Percentiles rank a stretch among this genome's conserved stretches.
Conservation (phyloP, 2,113 vertebrate genomes). For the Ardeotis arabs region DNA sequence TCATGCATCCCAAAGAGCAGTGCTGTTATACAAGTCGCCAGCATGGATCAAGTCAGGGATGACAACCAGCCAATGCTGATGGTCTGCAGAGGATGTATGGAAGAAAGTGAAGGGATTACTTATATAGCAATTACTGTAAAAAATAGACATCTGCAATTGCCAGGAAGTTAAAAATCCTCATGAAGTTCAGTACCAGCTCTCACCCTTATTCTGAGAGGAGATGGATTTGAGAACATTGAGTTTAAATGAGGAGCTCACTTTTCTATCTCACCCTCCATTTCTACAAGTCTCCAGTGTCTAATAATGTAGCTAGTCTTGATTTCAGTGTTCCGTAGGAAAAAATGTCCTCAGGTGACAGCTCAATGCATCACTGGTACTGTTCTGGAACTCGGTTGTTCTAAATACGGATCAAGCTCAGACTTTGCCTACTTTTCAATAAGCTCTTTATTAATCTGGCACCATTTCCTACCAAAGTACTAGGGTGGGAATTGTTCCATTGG, state of each 20-base stretch:
- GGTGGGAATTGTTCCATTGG: not conserved
- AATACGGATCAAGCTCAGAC: not conserved
- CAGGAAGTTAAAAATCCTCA: not conserved
- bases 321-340: not conserved
- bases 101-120: not conserved
- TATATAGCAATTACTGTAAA: not conserved
- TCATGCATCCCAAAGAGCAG: not conserved
- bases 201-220: not conserved
- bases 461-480: not conserved
- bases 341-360: conserved; percentile 6
- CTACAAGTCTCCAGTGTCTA: not conserved
- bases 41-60: not conserved
- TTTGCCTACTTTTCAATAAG: not conserved
- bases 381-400: not conserved
- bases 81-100: not conserved
- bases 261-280: not conserved
- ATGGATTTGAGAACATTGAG: not conserved
- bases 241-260: not conserved
- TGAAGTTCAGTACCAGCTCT: not conserved
- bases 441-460: conserved; percentile 4
- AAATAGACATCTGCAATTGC: not conserved
- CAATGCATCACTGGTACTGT: not conserved
- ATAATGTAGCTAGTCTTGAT: not conserved
- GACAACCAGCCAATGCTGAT: not conserved
- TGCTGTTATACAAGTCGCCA: not conserved